Evolutionary conservation across 2,888 invertebrate species (phyloP), one percentile per base, ranked within the genome.

Genomic region (Cinara cedri): DNA sequence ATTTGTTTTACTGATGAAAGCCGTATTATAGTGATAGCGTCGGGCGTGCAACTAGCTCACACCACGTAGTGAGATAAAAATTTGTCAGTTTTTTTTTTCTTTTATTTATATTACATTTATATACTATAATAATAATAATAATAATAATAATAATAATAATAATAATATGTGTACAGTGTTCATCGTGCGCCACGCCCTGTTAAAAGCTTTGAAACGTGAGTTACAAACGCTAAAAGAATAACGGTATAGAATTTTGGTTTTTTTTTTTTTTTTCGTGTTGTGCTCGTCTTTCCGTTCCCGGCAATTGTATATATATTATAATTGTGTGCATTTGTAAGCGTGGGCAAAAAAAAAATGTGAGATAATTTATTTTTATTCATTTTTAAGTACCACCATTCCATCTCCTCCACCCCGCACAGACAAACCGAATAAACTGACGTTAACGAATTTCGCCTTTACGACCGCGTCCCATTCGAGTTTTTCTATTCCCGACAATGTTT

Each of bases 181-280:
- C 49, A 24, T 10, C 1, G 26, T 49, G 60, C 3, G 51, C 78
- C 78, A 78, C 78, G 70, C 78, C 78, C 78, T 49, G 70, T 34
- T 70, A 78, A 78, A 78, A 78, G 70, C 78, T 78, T 68, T 57
- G 57, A 14, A 68, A 78, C 68, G 76, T 60, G 78, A 78, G 24
- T 51, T 49, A 51, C 70, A 42, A 60, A 78, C 78, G 9, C 34
- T 42, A 42, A 51, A 70, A 57, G 70, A 78, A 76, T 57, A 76
- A 68, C 46, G 24, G 10, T 26, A 44, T 8, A 34, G n/a, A 44
- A 44, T 63, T 60, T 24, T 1, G 19, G 8, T 4, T 21, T 4
- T 42, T 55, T 71, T 71, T 57, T 51, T 10, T 54, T 55, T 44
- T 44, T 44, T 16, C 19, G 13, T 42, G 21, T 51, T 51, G n/a